Percentiles rank a stretch among this genome's conserved stretches.
phyloP scores from a whole-genome alignment of 2,797 vertebrate genomes.

The Apodemus agrarius region DNA sequence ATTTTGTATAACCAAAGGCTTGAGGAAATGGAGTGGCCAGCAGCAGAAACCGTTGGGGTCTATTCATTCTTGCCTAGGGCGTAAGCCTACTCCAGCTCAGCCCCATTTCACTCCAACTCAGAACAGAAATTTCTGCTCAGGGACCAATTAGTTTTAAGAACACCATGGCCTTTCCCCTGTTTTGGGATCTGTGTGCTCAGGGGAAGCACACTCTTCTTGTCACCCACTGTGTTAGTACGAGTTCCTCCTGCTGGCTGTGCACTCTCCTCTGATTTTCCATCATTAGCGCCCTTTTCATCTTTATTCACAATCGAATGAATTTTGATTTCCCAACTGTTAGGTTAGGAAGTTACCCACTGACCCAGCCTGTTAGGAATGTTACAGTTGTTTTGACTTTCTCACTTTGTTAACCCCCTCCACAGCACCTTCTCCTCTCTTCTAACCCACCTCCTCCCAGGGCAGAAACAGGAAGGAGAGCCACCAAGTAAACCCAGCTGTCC shows the following conservation, averaged over 20 bases:
- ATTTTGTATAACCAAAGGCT: not conserved
- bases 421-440: not conserved
- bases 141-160: constrained; percentile 51
- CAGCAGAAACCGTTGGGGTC: not conserved
- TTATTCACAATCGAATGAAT: constrained; percentile 37
- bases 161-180: constrained; percentile 34
- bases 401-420: not conserved
- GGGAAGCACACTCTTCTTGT: not conserved
- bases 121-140: constrained; percentile 55
- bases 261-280: constrained; percentile 30
- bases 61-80: not conserved
- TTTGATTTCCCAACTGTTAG: constrained; percentile 7
- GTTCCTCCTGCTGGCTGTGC: not conserved
- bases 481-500: not conserved
- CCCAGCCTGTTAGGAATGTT: not conserved
- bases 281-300: constrained; percentile 10
- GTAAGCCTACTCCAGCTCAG: not conserved
- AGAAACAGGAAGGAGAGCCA: not conserved
- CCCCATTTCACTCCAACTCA: constrained; percentile 27
- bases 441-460: not conserved
- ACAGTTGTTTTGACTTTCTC: not conserved
- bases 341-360: constrained; percentile 8
- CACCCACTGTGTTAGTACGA: not conserved
- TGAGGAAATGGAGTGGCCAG: not conserved
- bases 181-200: constrained; percentile 44